Evolutionary conservation across 2,888 invertebrate species (phyloP).

Genomic region (Yponomeuta cagnagella): DNA sequence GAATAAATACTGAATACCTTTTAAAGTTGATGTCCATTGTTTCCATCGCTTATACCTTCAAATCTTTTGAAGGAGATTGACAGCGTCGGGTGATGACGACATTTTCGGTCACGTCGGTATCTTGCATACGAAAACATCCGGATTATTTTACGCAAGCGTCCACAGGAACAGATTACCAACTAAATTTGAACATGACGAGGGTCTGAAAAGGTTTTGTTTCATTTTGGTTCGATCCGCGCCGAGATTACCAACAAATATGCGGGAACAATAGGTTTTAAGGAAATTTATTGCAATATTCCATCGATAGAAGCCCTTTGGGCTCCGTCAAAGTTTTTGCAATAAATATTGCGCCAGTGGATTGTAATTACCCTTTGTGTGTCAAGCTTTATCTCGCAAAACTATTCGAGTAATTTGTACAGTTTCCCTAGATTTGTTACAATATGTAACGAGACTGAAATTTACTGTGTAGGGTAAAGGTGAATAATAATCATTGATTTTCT

Average conservation of each 20-base stretch:
- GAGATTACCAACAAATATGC: background rate
- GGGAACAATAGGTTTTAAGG: constrained; percentile 3
- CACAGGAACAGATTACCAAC: constrained; percentile 5
- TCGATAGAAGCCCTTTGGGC: background rate
- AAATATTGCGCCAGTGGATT: background rate
- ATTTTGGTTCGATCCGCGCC: background rate
- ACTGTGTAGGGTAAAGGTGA: no score
- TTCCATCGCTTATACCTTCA: no score
- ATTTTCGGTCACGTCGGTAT: no score
- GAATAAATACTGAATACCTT: no score
- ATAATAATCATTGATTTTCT: no score
- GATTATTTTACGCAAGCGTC: background rate
- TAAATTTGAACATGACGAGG: constrained; percentile 6
- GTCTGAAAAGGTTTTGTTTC: constrained; percentile 7
- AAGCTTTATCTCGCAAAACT: background rate
- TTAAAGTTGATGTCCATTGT: no score
- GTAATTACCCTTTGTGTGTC: background rate
- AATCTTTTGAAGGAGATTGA: no score
- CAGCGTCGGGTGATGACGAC: no score
- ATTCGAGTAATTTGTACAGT: background rate
- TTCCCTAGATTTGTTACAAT: background rate
- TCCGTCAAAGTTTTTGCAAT: constrained; percentile 1
- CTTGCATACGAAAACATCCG: no score
- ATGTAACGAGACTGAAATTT: no score
- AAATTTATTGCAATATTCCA: constrained; percentile 2